Percentiles rank a stretch among this genome's conserved stretches.
phyloP scores from a whole-genome alignment of 2,888 invertebrate species.

The Ctenicera cuprea region DNA sequence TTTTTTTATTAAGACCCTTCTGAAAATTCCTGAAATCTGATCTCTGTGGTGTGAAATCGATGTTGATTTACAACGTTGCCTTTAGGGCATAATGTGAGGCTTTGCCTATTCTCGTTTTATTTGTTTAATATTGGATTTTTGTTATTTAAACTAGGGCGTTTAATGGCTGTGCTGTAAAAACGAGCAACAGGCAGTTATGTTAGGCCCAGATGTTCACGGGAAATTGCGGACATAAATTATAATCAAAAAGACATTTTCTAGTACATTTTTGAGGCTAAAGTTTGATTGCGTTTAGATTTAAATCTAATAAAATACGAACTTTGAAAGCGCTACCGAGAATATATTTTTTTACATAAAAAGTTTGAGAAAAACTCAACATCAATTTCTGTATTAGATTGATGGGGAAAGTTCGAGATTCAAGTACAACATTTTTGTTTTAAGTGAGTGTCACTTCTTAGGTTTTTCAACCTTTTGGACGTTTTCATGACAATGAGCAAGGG shows the following conservation, averaged over 20 bases:
- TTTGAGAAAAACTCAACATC: neutral
- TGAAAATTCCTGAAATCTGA: neutral
- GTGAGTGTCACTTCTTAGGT: too few relatives aligned
- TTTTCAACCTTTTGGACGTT: too few relatives aligned
- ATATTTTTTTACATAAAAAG: neutral
- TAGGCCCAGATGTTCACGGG: neutral
- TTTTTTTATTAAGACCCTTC: neutral
- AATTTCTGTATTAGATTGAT: constrained; percentile 16
- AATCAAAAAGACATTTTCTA: constrained; percentile 10
- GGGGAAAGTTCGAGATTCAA: constrained; percentile 6
- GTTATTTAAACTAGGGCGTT: too few relatives aligned
- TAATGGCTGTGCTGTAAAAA: too few relatives aligned
- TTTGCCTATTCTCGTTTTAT: too few relatives aligned
- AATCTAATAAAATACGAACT: constrained; percentile 9
- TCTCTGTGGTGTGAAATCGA: neutral
- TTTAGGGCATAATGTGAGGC: too few relatives aligned
- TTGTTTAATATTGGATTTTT: too few relatives aligned
- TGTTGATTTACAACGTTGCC: neutral
- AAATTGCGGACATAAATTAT: constrained; percentile 6
- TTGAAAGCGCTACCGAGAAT: neutral
- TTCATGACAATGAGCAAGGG: too few relatives aligned
- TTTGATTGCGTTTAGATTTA: constrained; percentile 11
- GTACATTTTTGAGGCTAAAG: neutral
- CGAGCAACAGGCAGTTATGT: neutral
- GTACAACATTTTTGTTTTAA: too few relatives aligned